A percentile compares a stretch with the other conserved stretches of the same genome.
phyloP scores from a whole-genome alignment of 2,113 vertebrate species.

The Lepus timidus region DNA sequence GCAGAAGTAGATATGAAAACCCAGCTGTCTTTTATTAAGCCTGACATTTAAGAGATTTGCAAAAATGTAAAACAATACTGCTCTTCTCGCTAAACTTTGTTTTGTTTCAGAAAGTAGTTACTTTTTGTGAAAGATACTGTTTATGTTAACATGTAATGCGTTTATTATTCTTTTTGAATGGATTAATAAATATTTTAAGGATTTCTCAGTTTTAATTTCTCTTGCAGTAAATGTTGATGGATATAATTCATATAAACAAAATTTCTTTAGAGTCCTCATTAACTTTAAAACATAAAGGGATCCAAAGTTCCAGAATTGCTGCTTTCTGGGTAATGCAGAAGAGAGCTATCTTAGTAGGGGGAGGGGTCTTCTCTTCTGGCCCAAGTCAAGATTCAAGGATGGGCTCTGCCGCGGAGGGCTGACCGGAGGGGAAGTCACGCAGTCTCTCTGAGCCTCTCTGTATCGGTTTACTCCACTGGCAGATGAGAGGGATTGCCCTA shows the following conservation, averaged over 20 bases:
- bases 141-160: conserved; percentile 20
- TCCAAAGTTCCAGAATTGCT: not conserved
- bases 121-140: conserved; percentile 29
- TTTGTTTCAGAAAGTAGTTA: conserved; percentile 53
- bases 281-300: conserved; percentile 37
- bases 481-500: not conserved
- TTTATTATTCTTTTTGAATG: conserved; percentile 56
- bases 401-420: not conserved
- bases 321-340: conserved; percentile 41
- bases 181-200: not conserved
- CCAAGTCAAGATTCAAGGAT: not conserved
- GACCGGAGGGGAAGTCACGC: not conserved
- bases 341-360: not conserved
- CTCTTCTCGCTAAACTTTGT: not conserved
- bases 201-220: conserved; percentile 6
- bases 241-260: conserved; percentile 1
- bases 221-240: not conserved
- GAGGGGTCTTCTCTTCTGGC: not conserved
- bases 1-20: conserved; percentile 57
- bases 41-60: conserved; percentile 63
- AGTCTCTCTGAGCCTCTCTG: not conserved
- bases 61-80: not conserved
- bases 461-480: not conserved
- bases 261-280: not conserved
- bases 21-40: conserved; percentile 69